Base-by-base conservation (phyloP, 2,797 vertebrate species). In the Characodon lateralis region DNA sequence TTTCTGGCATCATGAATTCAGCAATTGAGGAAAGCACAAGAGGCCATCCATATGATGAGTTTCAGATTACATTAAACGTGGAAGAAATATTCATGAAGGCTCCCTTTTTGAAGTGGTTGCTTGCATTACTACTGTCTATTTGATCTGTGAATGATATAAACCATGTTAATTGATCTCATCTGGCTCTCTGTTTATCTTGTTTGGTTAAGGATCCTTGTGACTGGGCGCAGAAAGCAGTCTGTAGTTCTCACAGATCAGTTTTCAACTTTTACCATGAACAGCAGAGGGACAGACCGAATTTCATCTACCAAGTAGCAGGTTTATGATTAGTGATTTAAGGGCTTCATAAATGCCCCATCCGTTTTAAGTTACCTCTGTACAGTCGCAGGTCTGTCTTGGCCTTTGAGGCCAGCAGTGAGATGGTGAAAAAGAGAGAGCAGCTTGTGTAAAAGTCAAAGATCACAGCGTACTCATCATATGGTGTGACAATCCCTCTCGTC, bases 251-350 rank as follows among this genome's bases (percentile, higher is more conserved):
- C 79, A 81, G 83, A 91, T 94, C 91, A 76, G 61, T 88, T 93
- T 84, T 91, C 90, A 78, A 73, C 71, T 39, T 80, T 85, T 87
- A 72, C 78, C 55, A 22, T 68, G 75, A 82, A 78, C 84, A 22
- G 48, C 18, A 16, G 72, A 73, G 78, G 71, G 76, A 84, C 90
- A 75, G 88, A 88, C 78, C 72, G 82, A 90, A 91, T 90, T 86
- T 90, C 86, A 95, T 93, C 89, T 89, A 82, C 90, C 90, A 86
- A 91, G 89, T 90, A 94, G 90, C 93, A 93, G 93, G 80, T 95
- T 95, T 95, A 95, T 90, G 90, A 92, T 93, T 83, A 73, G 84
- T 95, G 90, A 95, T 83, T 94, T 95, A 94, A 85, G 66, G 80
- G 91, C 92, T 87, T 76, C 56, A 78, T 94, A 93, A 95, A 94